Base-by-base conservation (phyloP, 1,140 invertebrate species). In the Papilio dardanus region DNA sequence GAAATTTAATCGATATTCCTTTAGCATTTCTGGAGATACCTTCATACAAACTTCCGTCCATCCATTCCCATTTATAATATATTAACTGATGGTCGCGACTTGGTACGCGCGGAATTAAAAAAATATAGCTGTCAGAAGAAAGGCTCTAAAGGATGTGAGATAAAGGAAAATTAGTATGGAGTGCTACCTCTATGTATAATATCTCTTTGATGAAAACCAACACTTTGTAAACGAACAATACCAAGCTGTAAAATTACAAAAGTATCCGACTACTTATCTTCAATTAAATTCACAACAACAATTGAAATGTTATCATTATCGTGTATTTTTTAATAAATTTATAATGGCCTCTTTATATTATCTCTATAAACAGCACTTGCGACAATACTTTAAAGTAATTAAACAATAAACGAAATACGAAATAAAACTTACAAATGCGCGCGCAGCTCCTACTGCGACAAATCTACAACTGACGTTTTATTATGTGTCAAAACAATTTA, bases 401-500 rank as follows among this genome's bases (percentile, higher is more conserved):
- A 69, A 33, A 42, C 31, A 37, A 35, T 69, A 37, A 69, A 37
- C 31, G 21, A 37, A 0, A n/a, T n/a, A n/a, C n/a, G n/a, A n/a
- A n/a, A n/a, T n/a, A n/a, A n/a, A 40, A 69, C 67, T 69, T 40
- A 69, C 67, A 19, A 37, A 19, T 10, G 19, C 31, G 33, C 67
- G 33, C 19, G 31, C 16, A 4, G 35, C 19, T 19, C 19, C 19
- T 0, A 5, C 35, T 5, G 28, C 12, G 35, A 14, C 24, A 21
- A 21, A 40, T 24, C n/a, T n/a, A 69, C 19, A 69, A 69, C 67
- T 69, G 67, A 35, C 67, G 35, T 69, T 40, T 37, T 0, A 4
- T 69, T 40, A 69, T 69, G 19, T 69, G 21, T 69, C 33, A 69
- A 37, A 37, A 40, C 33, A 24, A 69, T 69, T 69, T 69, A 69